These are phyloP conservation scores for Paratrypauchen microcephalus DNA, from an alignment of 2,797 vertebrate species.

Conservation along the genomic window DNA sequence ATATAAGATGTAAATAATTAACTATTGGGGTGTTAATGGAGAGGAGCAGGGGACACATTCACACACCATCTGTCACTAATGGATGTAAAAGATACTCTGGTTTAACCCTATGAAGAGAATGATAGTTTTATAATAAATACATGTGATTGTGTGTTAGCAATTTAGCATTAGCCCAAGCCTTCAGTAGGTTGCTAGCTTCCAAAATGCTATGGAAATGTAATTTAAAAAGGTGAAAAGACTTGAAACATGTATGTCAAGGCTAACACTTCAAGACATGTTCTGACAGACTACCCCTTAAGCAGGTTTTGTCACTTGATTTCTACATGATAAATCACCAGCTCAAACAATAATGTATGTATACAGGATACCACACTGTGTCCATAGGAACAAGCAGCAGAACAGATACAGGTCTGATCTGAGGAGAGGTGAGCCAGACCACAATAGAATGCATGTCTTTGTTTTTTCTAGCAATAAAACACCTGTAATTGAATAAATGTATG, in stretches of 20 bases:
- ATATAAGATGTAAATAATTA: conserved; percentile 60
- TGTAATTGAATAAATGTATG: no score
- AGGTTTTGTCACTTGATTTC: no score
- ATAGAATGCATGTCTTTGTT: no score
- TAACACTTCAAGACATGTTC: background rate
- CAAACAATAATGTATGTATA: no score
- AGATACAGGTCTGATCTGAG: no score
- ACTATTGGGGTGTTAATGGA: conserved; percentile 56
- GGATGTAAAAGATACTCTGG: background rate
- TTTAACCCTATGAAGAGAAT: background rate
- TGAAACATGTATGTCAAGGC: background rate
- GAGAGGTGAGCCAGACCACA: no score
- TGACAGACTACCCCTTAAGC: background rate
- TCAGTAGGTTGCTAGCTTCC: background rate
- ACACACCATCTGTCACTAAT: conserved; percentile 62
- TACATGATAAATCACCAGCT: no score
- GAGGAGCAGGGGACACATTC: conserved; percentile 53
- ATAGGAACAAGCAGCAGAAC: no score
- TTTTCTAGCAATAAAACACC: no score
- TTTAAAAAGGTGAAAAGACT: background rate
- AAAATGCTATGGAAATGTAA: background rate
- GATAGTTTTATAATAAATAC: background rate
- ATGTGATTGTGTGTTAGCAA: background rate
- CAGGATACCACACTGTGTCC: no score
- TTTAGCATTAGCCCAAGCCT: background rate